Base-by-base conservation (phyloP, 2,888 invertebrate species). In the Alcis repandata region DNA sequence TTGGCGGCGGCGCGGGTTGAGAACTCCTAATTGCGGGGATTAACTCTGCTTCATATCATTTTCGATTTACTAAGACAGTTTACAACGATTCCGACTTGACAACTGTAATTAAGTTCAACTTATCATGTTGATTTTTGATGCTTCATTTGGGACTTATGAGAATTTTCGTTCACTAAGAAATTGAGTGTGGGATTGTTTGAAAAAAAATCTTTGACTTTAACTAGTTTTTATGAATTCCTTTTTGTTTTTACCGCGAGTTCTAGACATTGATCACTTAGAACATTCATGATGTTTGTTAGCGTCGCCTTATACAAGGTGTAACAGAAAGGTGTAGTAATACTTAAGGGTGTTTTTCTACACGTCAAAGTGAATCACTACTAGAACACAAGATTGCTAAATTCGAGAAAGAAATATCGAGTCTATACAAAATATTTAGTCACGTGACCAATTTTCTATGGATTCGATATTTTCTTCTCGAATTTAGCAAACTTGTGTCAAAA, bases 1-100 rank as follows among this genome's bases (percentile, higher is more conserved):
- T 87, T 85, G 92, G 90, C 90, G 90, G 89, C 86, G 82, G 73
- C 76, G 78, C 79, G 77, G 67, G 73, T 77, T 78, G 78, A 79
- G 77, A 76, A 69, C 76, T 75, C 79, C 77, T 91, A 90, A 91
- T 91, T 91, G 90, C 84, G 85, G 87, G 82, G 87, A 80, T 82
- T 83, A 80, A 83, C 79, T 77, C 74, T 67, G 77, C 78, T 83
- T 80, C 78, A 83, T 83, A 83, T 85, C 81, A 83, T 80, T 80
- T 84, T 77, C 74, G 75, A 80, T 82, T 77, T 79, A 79, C 79
- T 79, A 76, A 82, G 79, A 81, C 79, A 79, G 79, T 78, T 85
- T 78, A 77, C 67, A 63, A 69, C 67, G 62, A 74, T 75, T 73
- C 71, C 54, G 63, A 77, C 79, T 68, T 84, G 86, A 86, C 88